Base-by-base conservation (phyloP, 2,797 vertebrate species). In the Neosilurus hyrtlii region DNA sequence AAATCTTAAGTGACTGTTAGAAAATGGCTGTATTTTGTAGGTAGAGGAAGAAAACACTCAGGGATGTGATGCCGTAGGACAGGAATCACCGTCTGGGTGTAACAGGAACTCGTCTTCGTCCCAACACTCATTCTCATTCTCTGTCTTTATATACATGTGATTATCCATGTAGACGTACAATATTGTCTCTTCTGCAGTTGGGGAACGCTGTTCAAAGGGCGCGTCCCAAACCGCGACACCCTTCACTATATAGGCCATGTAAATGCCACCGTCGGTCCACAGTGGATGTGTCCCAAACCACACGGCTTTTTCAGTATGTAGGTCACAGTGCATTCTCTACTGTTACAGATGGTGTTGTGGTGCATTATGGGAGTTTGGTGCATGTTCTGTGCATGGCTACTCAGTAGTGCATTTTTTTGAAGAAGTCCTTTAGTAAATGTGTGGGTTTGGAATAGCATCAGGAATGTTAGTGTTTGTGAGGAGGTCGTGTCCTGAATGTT, bases 301-400 rank as follows among this genome's bases (percentile, higher is more conserved):
- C 75, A 63, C 15, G 7, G 5, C 22, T n/a, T 63, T 14, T 6
- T 35, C 26, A 3, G 18, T 59, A 75, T 75, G 73, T 75, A 75
- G 73, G 73, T 75, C 73, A 59, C 54, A 14, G 16, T 59, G 73
- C 18, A 35, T 74, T 57, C 72, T 57, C 2, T 12, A 22, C 5
- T 2, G 9, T 35, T 59, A 8, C 30, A 37, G 73, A 61, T n/a
- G 7, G 56, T 26, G 72, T 3, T 26, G 63, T 26, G 24, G 11
- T 74, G 72, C 52, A 57, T 57, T 74, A 16, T 61, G 73, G 73
- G 73, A 75, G 56, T 61, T 73, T 8, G 9, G 14, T 54, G 49
- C 43, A 14, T n/a, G 1, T 18, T 66, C 26, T 63, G 12, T 24
- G 14, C 30, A 5, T 5, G 1, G 35, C 67, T 12, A 2, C 37